Evolutionary conservation across 2,113 vertebrate genomes (phyloP), one percentile per base, ranked within the genome.

Genomic region (Varanus salvator): DNA sequence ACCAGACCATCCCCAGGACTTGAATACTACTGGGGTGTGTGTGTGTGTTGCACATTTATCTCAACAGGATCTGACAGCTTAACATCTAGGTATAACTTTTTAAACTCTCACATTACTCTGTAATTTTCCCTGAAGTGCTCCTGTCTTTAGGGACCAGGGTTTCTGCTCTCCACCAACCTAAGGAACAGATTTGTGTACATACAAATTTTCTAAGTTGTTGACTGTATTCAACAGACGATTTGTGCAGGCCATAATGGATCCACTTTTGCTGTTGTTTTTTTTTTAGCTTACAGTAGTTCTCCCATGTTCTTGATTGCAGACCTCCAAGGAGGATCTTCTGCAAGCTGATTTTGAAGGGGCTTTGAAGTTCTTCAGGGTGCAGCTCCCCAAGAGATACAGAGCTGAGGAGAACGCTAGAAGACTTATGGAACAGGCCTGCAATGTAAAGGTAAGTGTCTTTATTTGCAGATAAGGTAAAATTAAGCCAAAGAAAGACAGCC

Each of bases 321-420:
- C 99, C 9, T 99, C 99, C 38, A 99, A 99, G 95, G 99, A 99
- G 93, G 99, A 99, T 94, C 98, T 99, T 95, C 96, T 99, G 60
- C 99, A 99, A 93, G 99, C 99, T 23, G 99, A 99, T 97, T 99
- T 99, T 91, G 99, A 99, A 97, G 99, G 99, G 27, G 98, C 99
- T 86, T 98, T 99, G 85, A 99, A 99, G 95, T 99, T 99, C 97
- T 99, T 99, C 96, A 97, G 99, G 93, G 99, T 99, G 76, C 99
- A 99, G 96, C 97, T 99, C 89, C 99, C 99, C 50, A 99, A 99
- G 95, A 98, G 99, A 85, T 99, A 99, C 97, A 97, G 99, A 92
- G 98, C 99, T 9, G 99, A 99, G 54, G 99, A 99, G 96, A 99
- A 99, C 89, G 99, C 99, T 38, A 97, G 98, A 84, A 97, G 98